Conservation (phyloP, 2,797 vertebrate species). For the Pangasius larnaudii region DNA sequence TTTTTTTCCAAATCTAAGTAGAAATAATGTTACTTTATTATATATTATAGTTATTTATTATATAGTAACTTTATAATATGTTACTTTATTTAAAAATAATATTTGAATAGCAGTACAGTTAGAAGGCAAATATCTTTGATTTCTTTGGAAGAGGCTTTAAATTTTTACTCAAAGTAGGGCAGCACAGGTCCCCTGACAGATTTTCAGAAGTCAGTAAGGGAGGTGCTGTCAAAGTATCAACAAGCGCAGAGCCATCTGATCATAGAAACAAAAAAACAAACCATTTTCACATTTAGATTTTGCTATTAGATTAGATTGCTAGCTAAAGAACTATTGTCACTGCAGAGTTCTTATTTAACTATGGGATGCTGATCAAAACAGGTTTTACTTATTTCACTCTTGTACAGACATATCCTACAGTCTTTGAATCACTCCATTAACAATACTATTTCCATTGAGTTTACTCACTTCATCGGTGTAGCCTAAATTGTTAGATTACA, state of each 20-base stretch:
- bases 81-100: not conserved
- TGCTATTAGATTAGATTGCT: not conserved
- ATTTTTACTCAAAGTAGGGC: not conserved
- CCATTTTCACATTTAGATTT: not conserved
- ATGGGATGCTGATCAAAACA: not conserved
- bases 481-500: not conserved
- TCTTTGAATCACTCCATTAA: not conserved
- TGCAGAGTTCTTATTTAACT: not conserved
- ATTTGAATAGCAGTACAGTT: not conserved
- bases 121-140: not conserved
- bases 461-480: not conserved
- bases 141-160: not conserved
- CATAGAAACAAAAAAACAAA: not conserved
- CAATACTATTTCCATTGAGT: not conserved
- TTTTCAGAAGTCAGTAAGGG: not conserved
- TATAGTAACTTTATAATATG: too few relatives aligned
- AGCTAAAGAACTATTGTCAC: not conserved
- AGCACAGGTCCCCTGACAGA: not conserved
- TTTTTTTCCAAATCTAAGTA: not conserved
- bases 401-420: too few relatives aligned
- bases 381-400: not conserved
- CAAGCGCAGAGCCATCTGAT: not conserved
- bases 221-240: not conserved
- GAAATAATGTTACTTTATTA: not conserved
- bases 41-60: too few relatives aligned